Evolutionary conservation across 2,797 vertebrate genomes (phyloP).

Genomic region (Anguilla anguilla): DNA sequence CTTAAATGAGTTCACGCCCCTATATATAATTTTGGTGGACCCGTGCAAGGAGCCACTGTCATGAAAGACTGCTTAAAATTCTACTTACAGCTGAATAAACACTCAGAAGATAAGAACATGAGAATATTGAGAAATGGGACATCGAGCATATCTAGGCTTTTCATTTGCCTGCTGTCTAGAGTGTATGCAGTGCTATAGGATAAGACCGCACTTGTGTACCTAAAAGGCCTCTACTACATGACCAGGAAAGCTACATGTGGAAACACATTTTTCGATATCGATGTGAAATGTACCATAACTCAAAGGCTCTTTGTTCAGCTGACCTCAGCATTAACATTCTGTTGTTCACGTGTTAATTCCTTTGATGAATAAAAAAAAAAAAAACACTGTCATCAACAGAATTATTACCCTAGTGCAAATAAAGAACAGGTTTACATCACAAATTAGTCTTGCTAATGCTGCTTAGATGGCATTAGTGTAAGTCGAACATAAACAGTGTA

Average conservation of each 20-base stretch:
- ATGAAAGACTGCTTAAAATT: neutral
- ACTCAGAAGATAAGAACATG: neutral
- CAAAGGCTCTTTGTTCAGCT: too few relatives aligned
- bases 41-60: neutral
- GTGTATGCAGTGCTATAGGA: neutral
- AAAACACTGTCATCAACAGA: too few relatives aligned
- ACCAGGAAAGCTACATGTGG: neutral
- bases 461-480: neutral
- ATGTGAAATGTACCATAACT: too few relatives aligned
- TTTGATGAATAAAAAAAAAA: too few relatives aligned
- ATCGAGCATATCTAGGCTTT: neutral
- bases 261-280: too few relatives aligned
- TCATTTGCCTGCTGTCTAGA: neutral
- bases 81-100: neutral
- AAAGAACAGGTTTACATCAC: neutral
- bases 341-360: too few relatives aligned
- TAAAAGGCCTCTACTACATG: neutral
- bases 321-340: too few relatives aligned
- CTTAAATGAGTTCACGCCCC: neutral
- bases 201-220: neutral
- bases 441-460: neutral
- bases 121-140: neutral
- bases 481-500: neutral
- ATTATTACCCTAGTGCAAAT: too few relatives aligned
- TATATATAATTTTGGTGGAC: neutral